These are phyloP conservation scores for Ranitomeya variabilis DNA, from an alignment of 2,113 vertebrate genomes.

Conservation along the genomic window DNA sequence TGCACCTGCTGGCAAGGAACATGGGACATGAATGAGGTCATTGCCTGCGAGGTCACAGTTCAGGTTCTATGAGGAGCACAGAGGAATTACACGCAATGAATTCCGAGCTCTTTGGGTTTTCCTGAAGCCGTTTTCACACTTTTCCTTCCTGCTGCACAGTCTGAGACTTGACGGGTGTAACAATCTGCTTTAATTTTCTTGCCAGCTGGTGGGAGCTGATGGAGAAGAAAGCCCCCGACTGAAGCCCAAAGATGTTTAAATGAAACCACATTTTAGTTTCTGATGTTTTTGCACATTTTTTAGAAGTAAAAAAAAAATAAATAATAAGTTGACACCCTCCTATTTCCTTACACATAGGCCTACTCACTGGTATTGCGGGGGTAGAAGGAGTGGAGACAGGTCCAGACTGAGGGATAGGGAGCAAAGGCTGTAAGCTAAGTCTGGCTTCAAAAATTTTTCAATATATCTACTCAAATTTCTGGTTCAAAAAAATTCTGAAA, in stretches of 20 bases:
- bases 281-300: slow-evolving; percentile 28
- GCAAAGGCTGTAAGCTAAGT: neutral
- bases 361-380: neutral
- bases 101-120: slow-evolving; percentile 27
- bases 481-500: neutral
- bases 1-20: slow-evolving; percentile 34
- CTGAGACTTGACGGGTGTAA: slow-evolving; percentile 3
- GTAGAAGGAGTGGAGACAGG: neutral
- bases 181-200: slow-evolving; percentile 48
- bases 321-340: neutral
- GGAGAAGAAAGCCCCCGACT: slow-evolving; percentile 16
- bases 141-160: slow-evolving; percentile 26
- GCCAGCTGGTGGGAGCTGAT: slow-evolving; percentile 35
- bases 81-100: slow-evolving; percentile 27
- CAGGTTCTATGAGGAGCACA: slow-evolving; percentile 14
- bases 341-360: neutral
- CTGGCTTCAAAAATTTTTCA: neutral
- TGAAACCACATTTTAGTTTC: slow-evolving; percentile 39
- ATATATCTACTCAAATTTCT: neutral
- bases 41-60: slow-evolving; percentile 31
- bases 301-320: neutral
- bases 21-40: slow-evolving; percentile 31
- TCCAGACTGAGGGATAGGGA: neutral
- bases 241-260: slow-evolving; percentile 9
- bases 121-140: slow-evolving; percentile 49